Evolutionary conservation across 2,797 vertebrate genomes (phyloP).

Genomic region (Epinephelus malabaricus): DNA sequence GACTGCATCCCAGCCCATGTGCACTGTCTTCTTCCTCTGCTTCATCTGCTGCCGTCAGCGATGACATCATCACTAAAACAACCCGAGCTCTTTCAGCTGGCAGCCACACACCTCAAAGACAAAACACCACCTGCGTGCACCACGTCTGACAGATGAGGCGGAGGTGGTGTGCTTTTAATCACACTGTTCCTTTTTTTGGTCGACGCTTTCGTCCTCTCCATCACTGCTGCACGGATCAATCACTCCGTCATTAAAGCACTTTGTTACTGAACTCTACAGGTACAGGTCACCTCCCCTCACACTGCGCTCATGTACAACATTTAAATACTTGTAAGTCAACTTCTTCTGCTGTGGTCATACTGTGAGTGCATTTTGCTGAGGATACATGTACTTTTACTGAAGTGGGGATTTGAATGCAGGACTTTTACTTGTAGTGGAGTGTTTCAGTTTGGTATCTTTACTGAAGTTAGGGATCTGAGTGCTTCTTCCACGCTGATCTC

Average conservation of each 20-base stretch:
- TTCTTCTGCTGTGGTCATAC: not conserved
- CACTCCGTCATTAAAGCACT: constrained; percentile 13
- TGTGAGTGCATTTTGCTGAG: too few relatives aligned
- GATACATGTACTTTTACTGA: too few relatives aligned
- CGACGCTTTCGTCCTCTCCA: not conserved
- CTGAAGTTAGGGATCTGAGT: too few relatives aligned
- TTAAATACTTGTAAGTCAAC: not conserved
- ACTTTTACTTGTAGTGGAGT: too few relatives aligned
- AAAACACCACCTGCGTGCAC: constrained; percentile 59
- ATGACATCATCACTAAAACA: constrained; percentile 14
- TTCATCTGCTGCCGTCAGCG: constrained; percentile 28
- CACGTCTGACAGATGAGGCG: constrained; percentile 48
- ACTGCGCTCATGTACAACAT: not conserved
- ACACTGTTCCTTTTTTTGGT: constrained; percentile 10
- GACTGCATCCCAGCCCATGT: not conserved
- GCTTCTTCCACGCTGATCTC: too few relatives aligned
- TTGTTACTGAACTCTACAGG: not conserved
- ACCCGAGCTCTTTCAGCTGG: not conserved
- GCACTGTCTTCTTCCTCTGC: not conserved
- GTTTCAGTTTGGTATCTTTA: too few relatives aligned
- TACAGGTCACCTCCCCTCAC: not conserved
- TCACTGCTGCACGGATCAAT: constrained; percentile 7
- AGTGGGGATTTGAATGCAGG: too few relatives aligned
- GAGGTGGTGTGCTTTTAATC: constrained; percentile 43
- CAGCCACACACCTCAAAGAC: constrained; percentile 16